phyloP scores from a whole-genome alignment of 2,888 invertebrate species.

The Agonopterix subpropinquella region DNA sequence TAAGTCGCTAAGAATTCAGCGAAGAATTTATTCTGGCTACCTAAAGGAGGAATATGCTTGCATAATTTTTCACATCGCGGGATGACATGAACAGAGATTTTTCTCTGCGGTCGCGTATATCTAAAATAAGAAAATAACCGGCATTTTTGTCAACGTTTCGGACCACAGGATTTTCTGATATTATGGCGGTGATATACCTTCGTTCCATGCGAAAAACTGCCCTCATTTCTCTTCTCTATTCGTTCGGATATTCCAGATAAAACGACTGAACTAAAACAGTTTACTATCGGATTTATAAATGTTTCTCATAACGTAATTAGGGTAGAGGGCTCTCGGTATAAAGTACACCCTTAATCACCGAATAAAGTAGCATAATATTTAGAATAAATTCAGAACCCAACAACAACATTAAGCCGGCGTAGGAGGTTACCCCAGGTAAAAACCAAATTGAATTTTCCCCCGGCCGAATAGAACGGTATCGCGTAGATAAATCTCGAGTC shows the following conservation, averaged over 20 bases:
- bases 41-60: conserved; percentile 11
- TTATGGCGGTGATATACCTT: too few relatives aligned
- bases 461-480: conserved; percentile 65
- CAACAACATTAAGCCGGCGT: conserved; percentile 51
- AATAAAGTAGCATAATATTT: background rate
- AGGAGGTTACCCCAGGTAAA: conserved; percentile 64
- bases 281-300: too few relatives aligned
- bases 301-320: too few relatives aligned
- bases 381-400: conserved; percentile 26
- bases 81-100: conserved; percentile 3
- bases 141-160: conserved; percentile 4
- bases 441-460: conserved; percentile 71
- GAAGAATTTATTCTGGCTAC: conserved; percentile 18
- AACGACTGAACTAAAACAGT: background rate
- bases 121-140: background rate
- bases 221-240: background rate
- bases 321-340: too few relatives aligned
- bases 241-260: background rate
- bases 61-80: conserved; percentile 12
- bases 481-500: conserved; percentile 67
- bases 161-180: background rate
- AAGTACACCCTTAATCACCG: too few relatives aligned
- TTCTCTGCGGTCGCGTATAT: background rate
- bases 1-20: conserved; percentile 27
- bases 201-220: background rate